phyloP scores from a whole-genome alignment of 2,888 invertebrate species.

The Synanthedon andrenaeformis region DNA sequence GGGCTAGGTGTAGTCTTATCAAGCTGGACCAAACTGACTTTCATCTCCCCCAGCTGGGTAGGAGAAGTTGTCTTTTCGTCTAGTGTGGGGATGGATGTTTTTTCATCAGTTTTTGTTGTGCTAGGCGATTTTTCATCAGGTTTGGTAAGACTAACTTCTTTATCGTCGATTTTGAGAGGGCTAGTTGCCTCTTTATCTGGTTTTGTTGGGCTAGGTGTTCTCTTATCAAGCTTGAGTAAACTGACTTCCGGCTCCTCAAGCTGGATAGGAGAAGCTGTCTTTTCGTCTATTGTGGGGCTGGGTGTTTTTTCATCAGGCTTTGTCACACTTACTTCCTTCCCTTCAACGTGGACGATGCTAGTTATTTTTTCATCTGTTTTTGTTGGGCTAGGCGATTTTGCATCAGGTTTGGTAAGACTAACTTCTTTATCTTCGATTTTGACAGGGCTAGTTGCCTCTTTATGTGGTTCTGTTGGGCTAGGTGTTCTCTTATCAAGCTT shows the following conservation, averaged over 20 bases:
- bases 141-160: background rate
- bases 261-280: background rate
- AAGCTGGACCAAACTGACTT: too few relatives aligned
- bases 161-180: background rate
- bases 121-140: background rate
- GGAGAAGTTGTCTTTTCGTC: too few relatives aligned
- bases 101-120: too few relatives aligned
- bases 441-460: background rate
- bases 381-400: conserved; percentile 13
- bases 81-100: too few relatives aligned
- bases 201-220: conserved; percentile 2
- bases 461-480: background rate
- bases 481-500: background rate
- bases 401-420: background rate
- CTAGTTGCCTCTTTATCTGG: conserved; percentile 1
- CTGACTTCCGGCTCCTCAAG: background rate
- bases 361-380: conserved; percentile 12
- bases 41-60: too few relatives aligned
- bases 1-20: too few relatives aligned
- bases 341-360: background rate
- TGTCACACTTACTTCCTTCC: background rate
- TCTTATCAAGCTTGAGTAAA: background rate
- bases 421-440: background rate
- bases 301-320: background rate
- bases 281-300: background rate